Evolutionary conservation across 2,113 vertebrate species (phyloP), one percentile per base, ranked within the genome.

Genomic region (Drymodes brunneopygia): DNA sequence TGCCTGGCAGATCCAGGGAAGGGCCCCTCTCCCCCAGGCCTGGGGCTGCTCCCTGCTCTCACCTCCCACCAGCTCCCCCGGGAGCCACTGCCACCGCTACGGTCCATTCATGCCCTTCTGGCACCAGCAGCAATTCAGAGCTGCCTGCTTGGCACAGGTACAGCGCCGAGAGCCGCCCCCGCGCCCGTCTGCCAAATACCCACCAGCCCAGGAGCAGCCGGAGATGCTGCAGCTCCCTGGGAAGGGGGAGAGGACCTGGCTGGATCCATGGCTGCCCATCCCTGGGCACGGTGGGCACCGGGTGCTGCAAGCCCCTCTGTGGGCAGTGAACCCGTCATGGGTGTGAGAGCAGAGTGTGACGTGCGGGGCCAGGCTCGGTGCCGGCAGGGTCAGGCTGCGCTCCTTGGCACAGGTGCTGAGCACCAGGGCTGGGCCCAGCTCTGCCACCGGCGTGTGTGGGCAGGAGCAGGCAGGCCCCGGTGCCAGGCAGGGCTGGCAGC

Each of bases 311-410:
- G 80, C 75, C 18, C 17, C 2, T 1, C 42, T 3, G 4, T 0
- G 0, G 82, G 66, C 5, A 5, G 13, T 2, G 28, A 48, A 47
- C 61, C 80, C 19, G 2, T 5, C 56, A 1, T 0, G 0, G 1
- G 40, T 2, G 12, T 1, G 5, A 44, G 45, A 28, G 80, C 45
- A 0, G 27, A 61, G 73, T 0, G 36, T 10, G 38, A 10, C 0
- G 1, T 1, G 80, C 1, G 0, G 62, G 77, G 69, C 69, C 79
- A 22, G 91, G 5, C 48, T 18, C 2, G 11, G 33, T 18, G 67
- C 10, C 21, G 14, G 62, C 54, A 9, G 83, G 92, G 85, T 81
- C 94, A 82, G 92, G 78, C 81, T 53, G 77, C 4, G 16, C 73
- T 65, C 70, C 18, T 81, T 81, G 90, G 87, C 53, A 54, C 38